Evolutionary conservation across 1,140 invertebrate species (phyloP).

Genomic region (Gryllus bimaculatus): DNA sequence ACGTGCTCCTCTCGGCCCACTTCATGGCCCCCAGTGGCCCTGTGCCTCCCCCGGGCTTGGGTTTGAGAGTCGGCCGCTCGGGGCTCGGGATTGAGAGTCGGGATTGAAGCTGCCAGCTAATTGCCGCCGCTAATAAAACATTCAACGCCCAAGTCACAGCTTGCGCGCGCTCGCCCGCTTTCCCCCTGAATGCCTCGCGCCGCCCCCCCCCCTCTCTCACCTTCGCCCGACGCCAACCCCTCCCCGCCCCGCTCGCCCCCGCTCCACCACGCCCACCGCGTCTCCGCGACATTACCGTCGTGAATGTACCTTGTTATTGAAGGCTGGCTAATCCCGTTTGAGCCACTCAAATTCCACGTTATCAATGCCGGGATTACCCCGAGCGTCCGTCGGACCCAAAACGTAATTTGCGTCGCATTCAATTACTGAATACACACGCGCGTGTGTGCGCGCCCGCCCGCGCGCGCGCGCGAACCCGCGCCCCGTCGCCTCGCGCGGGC

Average conservation of each 20-base stretch:
- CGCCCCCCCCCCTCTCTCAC: neutral
- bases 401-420: neutral
- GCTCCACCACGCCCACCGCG: neutral
- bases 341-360: conserved; percentile 1
- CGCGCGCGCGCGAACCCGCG: no score
- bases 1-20: no score
- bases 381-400: neutral
- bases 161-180: neutral
- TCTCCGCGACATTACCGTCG: neutral
- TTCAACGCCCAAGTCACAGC: neutral
- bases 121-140: neutral
- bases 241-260: no score
- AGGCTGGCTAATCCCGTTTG: neutral
- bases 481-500: neutral
- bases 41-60: no score
- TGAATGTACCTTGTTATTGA: neutral
- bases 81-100: neutral
- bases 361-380: neutral
- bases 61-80: no score
- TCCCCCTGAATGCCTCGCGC: neutral
- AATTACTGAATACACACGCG: neutral
- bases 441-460: no score
- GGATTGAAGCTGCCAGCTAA: neutral
- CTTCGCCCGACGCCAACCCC: neutral
- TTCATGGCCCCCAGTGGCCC: no score